Evolutionary conservation across 2,113 vertebrate genomes (phyloP), one percentile per base, ranked within the genome.

Genomic region (Gadus chalcogrammus): DNA sequence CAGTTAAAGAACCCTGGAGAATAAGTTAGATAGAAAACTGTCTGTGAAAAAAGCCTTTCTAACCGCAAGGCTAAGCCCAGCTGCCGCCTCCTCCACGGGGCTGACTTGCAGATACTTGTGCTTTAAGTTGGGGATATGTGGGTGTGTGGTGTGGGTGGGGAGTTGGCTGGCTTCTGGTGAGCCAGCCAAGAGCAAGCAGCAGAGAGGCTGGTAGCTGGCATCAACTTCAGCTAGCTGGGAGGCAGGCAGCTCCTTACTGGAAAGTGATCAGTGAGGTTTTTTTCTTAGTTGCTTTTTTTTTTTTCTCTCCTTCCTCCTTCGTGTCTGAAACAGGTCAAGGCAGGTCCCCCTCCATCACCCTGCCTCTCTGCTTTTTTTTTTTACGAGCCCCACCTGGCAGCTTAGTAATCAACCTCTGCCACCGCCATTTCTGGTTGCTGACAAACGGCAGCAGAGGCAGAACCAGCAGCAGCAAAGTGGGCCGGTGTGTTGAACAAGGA

Each of bases 261-360:
- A 88, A 88, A 91, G 84, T 82, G 73, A 86, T 88, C 83, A 87
- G 79, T 69, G 66, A 66, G 70, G 31, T 35, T 35, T 35, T 84
- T 84, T 69, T 71, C 78, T 58, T 9, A 17, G 42, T 48, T 48
- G 42, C 9, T 48, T 48, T 48, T 9, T 48, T 48, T 48, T 9
- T 48, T 48, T 42, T 48, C 12, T 48, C 42, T 48, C 12, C 42
- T 9, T 35, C 31, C 70, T 88, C 82, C 82, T 85, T 84, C 87
- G 77, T 83, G 84, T 88, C 83, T 84, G 73, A 88, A 88, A 88
- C 91, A 92, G 87, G 91, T 91, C 88, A 90, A 83, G 87, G 83
- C 90, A 91, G 85, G 88, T 89, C 84, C 79, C 42, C 79, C 81
- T 78, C 77, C 68, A 80, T 79, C 77, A 76, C 77, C 68, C 84